Base-by-base conservation (phyloP, 2,113 vertebrate genomes). In the Labeo catla region DNA sequence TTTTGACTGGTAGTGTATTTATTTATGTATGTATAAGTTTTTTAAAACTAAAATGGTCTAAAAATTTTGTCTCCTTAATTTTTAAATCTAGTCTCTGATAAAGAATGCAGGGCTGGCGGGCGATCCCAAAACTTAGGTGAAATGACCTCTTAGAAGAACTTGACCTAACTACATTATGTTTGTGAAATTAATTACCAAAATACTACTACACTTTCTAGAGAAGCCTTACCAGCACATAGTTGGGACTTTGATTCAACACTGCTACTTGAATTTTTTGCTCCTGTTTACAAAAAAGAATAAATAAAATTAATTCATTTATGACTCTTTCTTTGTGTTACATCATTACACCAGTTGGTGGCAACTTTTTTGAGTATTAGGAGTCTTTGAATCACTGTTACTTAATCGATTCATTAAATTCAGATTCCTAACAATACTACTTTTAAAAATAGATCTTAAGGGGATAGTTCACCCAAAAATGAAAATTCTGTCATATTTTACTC, bases 151-250 rank as follows among this genome's bases (percentile, higher is more conserved):
- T n/a, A 65, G 61, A 65, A 28, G 63, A 34, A 6, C 1, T 23
- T 65, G 63, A 61, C 59, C 23, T 63, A 66, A 36, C 28, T 66
- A 36, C 5, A 66, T 23, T 19, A 39, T 19, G 15, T 39, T 2
- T 3, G 8, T 68, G 16, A 36, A 68, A 34, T 39, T 36, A 28
- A 36, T 39, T 68, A 13, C 13, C 3, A 19, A 70, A 70, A 36
- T 66, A 68, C 28, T 68, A 70, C 65, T 70, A 13, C 5, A 28
- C 10, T 50, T 28, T 49, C 10, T n/a, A 77, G 49, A 54, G 36
- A 49, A 54, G 12, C 16, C 76, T 77, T 77, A 77, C 76, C 76
- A 77, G 49, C n/a, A 52, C 28, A 34, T 36, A 54, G 8, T 52
- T 54, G 15, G 4, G 76, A 52, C 15, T 54, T 77, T 77, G 76